phyloP scores from a whole-genome alignment of 1,140 invertebrate species.

The Subanguina moxae region DNA sequence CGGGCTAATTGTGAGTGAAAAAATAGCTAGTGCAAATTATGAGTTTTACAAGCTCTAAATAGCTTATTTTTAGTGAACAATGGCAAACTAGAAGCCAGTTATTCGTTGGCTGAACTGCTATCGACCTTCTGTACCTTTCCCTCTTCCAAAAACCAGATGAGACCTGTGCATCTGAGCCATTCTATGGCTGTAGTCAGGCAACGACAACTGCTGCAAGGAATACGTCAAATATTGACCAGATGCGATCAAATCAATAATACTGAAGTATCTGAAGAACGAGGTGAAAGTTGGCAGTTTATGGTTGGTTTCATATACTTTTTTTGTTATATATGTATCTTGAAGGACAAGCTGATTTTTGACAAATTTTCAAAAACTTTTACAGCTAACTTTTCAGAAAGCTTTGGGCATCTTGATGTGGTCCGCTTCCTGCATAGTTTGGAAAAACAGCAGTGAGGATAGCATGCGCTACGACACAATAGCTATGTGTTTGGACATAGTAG shows the following conservation, averaged over 20 bases:
- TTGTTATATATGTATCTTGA: no score
- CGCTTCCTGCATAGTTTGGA: constrained; percentile 35
- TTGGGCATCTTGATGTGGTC: constrained; percentile 35
- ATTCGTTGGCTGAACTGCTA: constrained; percentile 17
- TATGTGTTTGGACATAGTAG: constrained; percentile 32
- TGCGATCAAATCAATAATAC: neutral
- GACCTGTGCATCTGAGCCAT: neutral
- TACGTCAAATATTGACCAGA: constrained; percentile 8
- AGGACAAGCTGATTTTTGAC: neutral
- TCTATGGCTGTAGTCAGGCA: constrained; percentile 20
- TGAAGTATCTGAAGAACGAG: neutral
- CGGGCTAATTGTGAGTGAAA: no score
- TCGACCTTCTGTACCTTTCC: constrained; percentile 7
- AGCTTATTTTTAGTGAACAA: constrained; percentile 9
- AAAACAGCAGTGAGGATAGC: neutral
- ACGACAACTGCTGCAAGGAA: constrained; percentile 27
- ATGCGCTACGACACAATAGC: constrained; percentile 34
- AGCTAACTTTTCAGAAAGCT: constrained; percentile 4
- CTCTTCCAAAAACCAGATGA: neutral
- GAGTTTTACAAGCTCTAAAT: neutral
- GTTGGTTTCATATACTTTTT: neutral
- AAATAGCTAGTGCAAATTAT: neutral
- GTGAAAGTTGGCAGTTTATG: neutral
- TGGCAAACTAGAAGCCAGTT: constrained; percentile 11
- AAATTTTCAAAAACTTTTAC: neutral